phyloP scores from a whole-genome alignment of 2,113 vertebrate genomes.

The Rhinichthys klamathensis region DNA sequence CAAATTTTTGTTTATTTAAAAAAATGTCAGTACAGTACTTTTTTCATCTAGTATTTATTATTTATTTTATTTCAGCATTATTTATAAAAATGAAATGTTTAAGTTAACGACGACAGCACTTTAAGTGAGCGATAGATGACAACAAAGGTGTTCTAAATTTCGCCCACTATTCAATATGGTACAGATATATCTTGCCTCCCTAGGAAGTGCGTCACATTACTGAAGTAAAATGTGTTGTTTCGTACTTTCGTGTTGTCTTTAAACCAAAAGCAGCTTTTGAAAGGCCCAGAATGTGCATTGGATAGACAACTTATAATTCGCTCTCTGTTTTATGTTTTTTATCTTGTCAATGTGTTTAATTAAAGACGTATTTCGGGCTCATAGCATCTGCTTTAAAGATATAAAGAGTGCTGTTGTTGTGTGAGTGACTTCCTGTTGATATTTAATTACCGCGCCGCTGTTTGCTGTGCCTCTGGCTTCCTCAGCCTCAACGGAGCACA shows the following conservation, averaged over 20 bases:
- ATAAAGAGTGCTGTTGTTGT: slow-evolving; percentile 21
- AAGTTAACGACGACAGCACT: background rate
- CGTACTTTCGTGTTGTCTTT: background rate
- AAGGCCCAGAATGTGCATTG: background rate
- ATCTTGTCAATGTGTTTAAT: slow-evolving; percentile 9
- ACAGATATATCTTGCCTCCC: background rate
- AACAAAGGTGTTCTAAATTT: background rate
- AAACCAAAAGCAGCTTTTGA: background rate
- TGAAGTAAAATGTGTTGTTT: background rate
- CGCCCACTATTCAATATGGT: background rate
- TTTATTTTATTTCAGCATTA: background rate
- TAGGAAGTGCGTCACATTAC: background rate
- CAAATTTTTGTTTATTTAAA: background rate
- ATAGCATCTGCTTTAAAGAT: slow-evolving; percentile 7
- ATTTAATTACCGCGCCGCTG: slow-evolving; percentile 38
- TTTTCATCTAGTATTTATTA: no score
- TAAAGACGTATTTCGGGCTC: background rate
- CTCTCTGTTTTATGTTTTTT: background rate
- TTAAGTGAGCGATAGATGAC: background rate
- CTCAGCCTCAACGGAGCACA: slow-evolving; percentile 1
- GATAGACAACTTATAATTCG: background rate
- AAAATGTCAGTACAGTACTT: background rate
- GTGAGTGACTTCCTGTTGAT: slow-evolving; percentile 40
- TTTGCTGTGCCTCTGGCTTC: slow-evolving; percentile 42
- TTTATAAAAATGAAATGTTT: background rate